phyloP scores from a whole-genome alignment of 2,113 vertebrate species.

The Podiceps cristatus region DNA sequence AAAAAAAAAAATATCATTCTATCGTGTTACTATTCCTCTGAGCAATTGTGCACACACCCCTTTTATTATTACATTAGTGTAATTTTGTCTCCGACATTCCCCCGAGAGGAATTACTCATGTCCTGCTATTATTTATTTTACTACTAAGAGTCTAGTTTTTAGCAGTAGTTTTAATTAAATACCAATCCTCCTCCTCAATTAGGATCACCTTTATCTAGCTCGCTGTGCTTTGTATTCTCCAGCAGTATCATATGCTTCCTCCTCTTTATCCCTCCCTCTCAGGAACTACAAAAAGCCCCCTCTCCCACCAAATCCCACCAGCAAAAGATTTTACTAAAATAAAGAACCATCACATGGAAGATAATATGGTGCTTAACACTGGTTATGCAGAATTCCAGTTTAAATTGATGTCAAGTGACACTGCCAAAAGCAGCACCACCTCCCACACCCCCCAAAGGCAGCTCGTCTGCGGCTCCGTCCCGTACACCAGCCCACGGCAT shows the following conservation, averaged over 20 bases:
- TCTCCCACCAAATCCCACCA: neutral
- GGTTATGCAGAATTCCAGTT: neutral
- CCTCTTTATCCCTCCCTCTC: neutral
- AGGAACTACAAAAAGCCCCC: neutral
- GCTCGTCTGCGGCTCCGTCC: neutral
- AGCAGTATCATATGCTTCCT: neutral
- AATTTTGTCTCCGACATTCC: conserved; percentile 16
- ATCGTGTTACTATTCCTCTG: conserved; percentile 11
- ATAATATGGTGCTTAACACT: neutral
- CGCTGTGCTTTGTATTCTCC: neutral
- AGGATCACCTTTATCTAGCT: conserved; percentile 30
- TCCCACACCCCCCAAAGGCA: neutral
- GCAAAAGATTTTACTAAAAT: neutral
- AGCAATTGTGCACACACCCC: neutral
- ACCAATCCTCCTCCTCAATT: conserved; percentile 32
- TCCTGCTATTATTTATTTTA: conserved; percentile 56
- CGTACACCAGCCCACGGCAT: neutral
- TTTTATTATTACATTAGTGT: conserved; percentile 43
- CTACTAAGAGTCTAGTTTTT: conserved; percentile 17
- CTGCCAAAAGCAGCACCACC: neutral
- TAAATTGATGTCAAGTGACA: neutral
- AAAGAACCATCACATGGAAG: neutral
- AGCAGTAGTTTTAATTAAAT: conserved; percentile 54
- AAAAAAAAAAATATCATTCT: neutral
- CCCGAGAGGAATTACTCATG: conserved; percentile 36